Evolutionary conservation across 1,140 invertebrate genomes (phyloP).

Genomic region (Orius laevigatus): DNA sequence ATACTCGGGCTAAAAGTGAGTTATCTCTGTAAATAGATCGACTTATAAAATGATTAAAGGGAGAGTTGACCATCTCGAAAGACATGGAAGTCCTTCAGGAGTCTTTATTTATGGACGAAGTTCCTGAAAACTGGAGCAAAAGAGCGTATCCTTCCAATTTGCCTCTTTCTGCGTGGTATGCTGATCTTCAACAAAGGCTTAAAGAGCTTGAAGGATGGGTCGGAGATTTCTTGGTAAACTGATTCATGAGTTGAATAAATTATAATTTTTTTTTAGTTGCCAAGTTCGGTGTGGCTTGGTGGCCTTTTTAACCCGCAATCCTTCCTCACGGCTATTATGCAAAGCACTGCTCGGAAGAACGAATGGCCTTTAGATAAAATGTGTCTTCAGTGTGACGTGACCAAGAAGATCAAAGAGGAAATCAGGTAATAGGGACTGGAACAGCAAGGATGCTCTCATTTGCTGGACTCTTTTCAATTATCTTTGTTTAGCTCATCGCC

Average conservation of each 20-base stretch:
- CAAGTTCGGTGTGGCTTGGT: conserved; percentile 75
- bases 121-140: conserved; percentile 68
- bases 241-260: background rate
- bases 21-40: no score
- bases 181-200: conserved; percentile 62
- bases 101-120: conserved; percentile 67
- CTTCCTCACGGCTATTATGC: conserved; percentile 93
- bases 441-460: no score
- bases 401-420: conserved; percentile 78
- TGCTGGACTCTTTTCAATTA: background rate
- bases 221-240: conserved; percentile 25
- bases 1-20: conserved; percentile 70
- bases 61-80: conserved; percentile 79
- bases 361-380: conserved; percentile 93
- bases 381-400: conserved; percentile 87
- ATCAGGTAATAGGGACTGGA: no score
- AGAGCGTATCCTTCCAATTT: conserved; percentile 80
- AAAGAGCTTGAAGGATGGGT: conserved; percentile 66
- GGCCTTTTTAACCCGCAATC: conserved; percentile 97
- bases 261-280: conserved; percentile 35
- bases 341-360: conserved; percentile 84
- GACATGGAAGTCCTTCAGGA: conserved; percentile 82
- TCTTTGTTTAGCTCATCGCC: conserved; percentile 41
- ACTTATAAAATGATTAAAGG: conserved; percentile 31
- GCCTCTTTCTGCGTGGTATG: conserved; percentile 68